Percentiles rank a stretch among this genome's conserved stretches.
These are phyloP conservation scores for Ancistrus triradiatus DNA, from an alignment of 2,113 vertebrate genomes.

Conservation along the genomic window DNA sequence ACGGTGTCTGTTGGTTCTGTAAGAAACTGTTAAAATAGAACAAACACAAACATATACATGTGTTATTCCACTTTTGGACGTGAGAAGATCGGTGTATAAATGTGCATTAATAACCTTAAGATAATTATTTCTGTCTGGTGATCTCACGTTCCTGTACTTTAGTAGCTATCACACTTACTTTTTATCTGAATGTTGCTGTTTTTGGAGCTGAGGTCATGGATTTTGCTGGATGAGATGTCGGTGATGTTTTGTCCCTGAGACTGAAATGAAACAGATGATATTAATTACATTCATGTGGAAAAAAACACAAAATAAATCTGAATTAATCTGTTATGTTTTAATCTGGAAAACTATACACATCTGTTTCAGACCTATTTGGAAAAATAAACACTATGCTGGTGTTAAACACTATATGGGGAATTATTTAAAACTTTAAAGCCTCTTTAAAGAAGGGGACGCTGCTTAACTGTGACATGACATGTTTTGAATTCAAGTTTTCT, in stretches of 20 bases:
- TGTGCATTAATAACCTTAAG: too few relatives aligned
- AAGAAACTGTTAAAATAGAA: slow-evolving; percentile 17
- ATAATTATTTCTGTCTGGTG: too few relatives aligned
- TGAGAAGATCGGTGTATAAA: too few relatives aligned
- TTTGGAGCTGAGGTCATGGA: slow-evolving; percentile 9
- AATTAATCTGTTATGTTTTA: too few relatives aligned
- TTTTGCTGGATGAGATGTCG: slow-evolving; percentile 22
- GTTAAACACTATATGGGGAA: too few relatives aligned
- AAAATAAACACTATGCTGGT: too few relatives aligned
- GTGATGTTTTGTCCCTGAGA: slow-evolving; percentile 43
- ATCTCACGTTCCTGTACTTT: too few relatives aligned
- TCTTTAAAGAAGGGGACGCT: too few relatives aligned
- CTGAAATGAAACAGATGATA: slow-evolving; percentile 23
- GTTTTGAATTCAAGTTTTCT: not conserved
- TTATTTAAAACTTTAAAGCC: too few relatives aligned
- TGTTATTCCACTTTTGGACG: not conserved
- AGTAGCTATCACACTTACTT: not conserved
- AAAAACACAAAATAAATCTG: too few relatives aligned
- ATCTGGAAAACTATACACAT: too few relatives aligned
- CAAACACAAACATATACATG: not conserved
- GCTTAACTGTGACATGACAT: not conserved
- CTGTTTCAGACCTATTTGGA: too few relatives aligned
- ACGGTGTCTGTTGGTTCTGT: slow-evolving; percentile 24
- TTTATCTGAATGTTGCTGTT: slow-evolving; percentile 25
- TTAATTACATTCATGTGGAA: not conserved